Evolutionary conservation across 2,888 invertebrate genomes (phyloP), one percentile per base, ranked within the genome.

Genomic region (Stenurella melanura): DNA sequence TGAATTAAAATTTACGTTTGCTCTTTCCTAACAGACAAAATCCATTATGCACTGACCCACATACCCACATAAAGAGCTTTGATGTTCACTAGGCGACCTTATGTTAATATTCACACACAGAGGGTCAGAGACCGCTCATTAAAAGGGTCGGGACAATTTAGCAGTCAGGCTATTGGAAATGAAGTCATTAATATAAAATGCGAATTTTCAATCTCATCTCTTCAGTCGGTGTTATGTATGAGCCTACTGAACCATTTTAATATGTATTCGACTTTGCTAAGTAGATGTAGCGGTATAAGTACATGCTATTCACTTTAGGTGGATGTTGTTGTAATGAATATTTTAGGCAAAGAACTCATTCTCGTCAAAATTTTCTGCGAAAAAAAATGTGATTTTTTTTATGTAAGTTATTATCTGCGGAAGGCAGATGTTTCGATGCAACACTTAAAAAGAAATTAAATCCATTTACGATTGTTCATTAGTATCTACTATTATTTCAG

Each of bases 61-160:
- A n/a, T 50, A n/a, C 15, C n/a, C 50, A 50, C 50, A 50, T 15
- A n/a, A 50, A 50, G 50, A 50, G 50, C 50, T 50, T n/a, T n/a
- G 50, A 50, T 50, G 50, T 50, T 50, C 50, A 50, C 15, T 50
- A n/a, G 6, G 12, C 50, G 6, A 15, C 50, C 50, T n/a, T 50
- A n/a, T 50, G 50, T 50, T n/a, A 12, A 50, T 50, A 50, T 50
- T 50, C 15, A 50, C 50, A 50, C 50, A 50, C 50, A 50, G n/a
- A 50, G 50, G 50, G n/a, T 50, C 50, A 50, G n/a, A 50, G 50
- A 50, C 50, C 50, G n/a, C n/a, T 50, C 50, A n/a, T 50, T 50
- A 50, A 4, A n/a, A 50, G 50, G 50, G 50, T 50, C n/a, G n/a
- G 50, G 50, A 7, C 50, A 15, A 50, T 50, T 50, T 50, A 50